A percentile compares a stretch with the other conserved stretches of the same genome.
Evolutionary conservation across 2,797 vertebrate genomes (phyloP).

Genomic region (Zalophus californianus): DNA sequence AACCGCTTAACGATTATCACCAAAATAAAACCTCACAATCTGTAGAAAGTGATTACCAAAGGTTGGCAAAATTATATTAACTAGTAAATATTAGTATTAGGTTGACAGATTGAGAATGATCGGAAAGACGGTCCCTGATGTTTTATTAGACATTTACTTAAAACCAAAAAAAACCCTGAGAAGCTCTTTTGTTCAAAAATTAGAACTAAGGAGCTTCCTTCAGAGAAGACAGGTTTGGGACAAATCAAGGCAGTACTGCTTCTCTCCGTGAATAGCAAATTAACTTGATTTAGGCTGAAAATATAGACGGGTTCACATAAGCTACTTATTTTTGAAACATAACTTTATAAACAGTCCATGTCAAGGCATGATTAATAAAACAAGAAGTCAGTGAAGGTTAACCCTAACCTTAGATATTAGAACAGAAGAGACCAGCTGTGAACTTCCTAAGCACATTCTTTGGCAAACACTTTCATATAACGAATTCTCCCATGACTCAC

Average conservation of each 20-base stretch:
- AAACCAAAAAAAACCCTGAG: background rate
- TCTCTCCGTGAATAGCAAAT: background rate
- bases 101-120: conserved; percentile 20
- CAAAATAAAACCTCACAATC: background rate
- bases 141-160: background rate
- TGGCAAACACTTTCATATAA: background rate
- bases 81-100: conserved; percentile 41
- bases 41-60: background rate
- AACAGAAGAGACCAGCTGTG: background rate
- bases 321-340: background rate
- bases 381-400: background rate
- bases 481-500: background rate
- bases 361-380: background rate
- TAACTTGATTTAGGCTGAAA: background rate
- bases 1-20: background rate
- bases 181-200: background rate
- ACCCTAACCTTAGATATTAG: background rate
- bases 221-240: background rate
- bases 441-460: background rate
- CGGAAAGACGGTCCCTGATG: background rate
- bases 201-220: background rate
- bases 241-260: background rate
- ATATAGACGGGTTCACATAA: background rate
- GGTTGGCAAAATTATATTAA: background rate
- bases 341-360: background rate